Evolutionary conservation across 2,888 invertebrate genomes (phyloP), one percentile per base, ranked within the genome.

Genomic region (Tipula lateralis): DNA sequence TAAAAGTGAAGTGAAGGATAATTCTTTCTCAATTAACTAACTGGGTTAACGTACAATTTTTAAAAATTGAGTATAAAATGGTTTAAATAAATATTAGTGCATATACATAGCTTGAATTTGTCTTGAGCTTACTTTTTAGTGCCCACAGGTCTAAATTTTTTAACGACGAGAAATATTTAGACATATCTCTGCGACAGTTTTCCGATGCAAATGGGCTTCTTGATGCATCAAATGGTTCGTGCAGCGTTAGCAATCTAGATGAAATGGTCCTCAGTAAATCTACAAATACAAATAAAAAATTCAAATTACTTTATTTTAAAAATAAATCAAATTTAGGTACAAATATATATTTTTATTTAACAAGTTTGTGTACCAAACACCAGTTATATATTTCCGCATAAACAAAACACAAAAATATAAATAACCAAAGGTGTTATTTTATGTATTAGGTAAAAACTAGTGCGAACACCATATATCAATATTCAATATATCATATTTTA

Each of bases 61-160:
- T 30, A 81, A 29, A 81, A 80, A 29, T 9, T 82, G 24, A 12
- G 13, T 82, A 29, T 82, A 82, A 29, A 30, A 9, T 29, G 29
- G n/a, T n/a, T n/a, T n/a, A n/a, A n/a, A n/a, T n/a, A n/a, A n/a
- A n/a, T n/a, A n/a, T n/a, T n/a, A n/a, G n/a, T n/a, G n/a, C n/a
- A n/a, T n/a, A n/a, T n/a, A n/a, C n/a, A n/a, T n/a, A n/a, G n/a
- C n/a, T n/a, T n/a, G n/a, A n/a, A n/a, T n/a, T n/a, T n/a, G n/a
- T 66, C 9, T 16, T 5, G 44, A 84, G 85, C 86, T 86, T 85
- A 86, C 86, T 85, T 85, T 86, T 84, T 66, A 86, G 85, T 44
- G 86, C 86, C 86, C 86, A 86, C 36, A 86, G 44, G 16, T 86
- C 86, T 29, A 86, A 85, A 24, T 85, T 86, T 39, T 83, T 83